A percentile compares a stretch with the other conserved stretches of the same genome.
These are phyloP conservation scores for Agriopis marginaria DNA, from an alignment of 2,888 invertebrate genomes.

Conservation along the genomic window DNA sequence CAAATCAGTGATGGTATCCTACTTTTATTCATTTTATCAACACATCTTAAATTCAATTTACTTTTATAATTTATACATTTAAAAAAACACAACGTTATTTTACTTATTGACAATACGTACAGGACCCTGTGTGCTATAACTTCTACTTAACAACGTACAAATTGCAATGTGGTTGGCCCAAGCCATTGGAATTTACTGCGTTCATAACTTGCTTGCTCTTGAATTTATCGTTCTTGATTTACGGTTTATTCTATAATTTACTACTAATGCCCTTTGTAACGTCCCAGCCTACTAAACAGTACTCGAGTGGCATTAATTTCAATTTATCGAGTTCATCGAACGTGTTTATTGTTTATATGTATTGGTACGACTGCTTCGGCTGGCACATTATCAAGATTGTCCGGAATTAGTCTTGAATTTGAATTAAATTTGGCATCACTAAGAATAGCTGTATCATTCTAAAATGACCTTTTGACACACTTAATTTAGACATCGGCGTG, in stretches of 20 bases:
- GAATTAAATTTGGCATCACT: slow-evolving; percentile 52
- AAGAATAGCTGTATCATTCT: slow-evolving; percentile 37
- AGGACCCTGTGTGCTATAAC: slow-evolving; percentile 12
- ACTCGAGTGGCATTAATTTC: slow-evolving; percentile 36
- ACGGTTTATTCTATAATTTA: slow-evolving; percentile 49
- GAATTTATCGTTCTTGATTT: slow-evolving; percentile 54
- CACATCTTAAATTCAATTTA: neutral
- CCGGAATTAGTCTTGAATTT: slow-evolving; percentile 50
- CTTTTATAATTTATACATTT: neutral
- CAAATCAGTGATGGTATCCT: neutral
- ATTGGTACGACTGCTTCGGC: slow-evolving; percentile 54
- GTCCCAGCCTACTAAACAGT: slow-evolving; percentile 21
- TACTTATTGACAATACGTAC: neutral
- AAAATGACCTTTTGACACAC: slow-evolving; percentile 25
- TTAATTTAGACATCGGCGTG: slow-evolving; percentile 1
- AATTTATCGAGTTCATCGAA: slow-evolving; percentile 59
- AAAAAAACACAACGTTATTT: neutral
- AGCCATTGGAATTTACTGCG: slow-evolving; percentile 55
- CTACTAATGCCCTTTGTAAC: slow-evolving; percentile 50
- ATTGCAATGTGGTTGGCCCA: slow-evolving; percentile 53
- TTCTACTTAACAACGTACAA: slow-evolving; percentile 40
- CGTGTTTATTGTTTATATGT: slow-evolving; percentile 52
- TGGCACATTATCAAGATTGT: slow-evolving; percentile 63
- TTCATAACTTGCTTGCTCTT: slow-evolving; percentile 55
- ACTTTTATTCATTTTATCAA: neutral